Evolutionary conservation across 1,140 invertebrate genomes (phyloP), one percentile per base, ranked within the genome.

Genomic region (Grapholita molesta): DNA sequence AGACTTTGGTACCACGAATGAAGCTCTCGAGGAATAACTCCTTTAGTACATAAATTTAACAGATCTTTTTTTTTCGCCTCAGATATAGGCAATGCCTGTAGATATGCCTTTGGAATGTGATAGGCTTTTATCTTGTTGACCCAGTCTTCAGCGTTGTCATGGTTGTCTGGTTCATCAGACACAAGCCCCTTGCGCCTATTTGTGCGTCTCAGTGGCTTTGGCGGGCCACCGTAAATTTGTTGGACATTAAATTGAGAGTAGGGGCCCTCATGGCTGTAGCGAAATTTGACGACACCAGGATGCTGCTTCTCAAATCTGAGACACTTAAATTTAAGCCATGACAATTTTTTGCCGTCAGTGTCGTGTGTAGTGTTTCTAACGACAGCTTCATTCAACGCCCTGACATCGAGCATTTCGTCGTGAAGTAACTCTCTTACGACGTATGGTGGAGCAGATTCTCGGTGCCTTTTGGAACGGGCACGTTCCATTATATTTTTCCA

Each of bases 311-410:
- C 69, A 57, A 61, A 55, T 38, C 53, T 35, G 11, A 70, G 21
- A 42, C 69, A 70, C 38, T 70, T 70, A n/a, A 70, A 48, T 55
- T 70, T 70, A 11, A 70, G 66, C 69, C 69, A 70, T 25, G 21
- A 28, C 35, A 70, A 24, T 52, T 61, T 67, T 3, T 70, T 70
- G 12, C 69, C 69, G 9, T 70, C 66, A 23, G 55, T 57, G 28
- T 66, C 64, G 23, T 64, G 61, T 24, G 15, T 70, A 11, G 15
- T 55, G 53, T 70, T 70, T 55, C 61, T 66, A 18, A 67, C 30
- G 15, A 67, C 57, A 6, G 23, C 55, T 64, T 64, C 24, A 38
- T 32, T 67, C 28, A 70, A 35, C 15, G 33, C 64, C 28, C 30
- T 70, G 6, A 67, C 53, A 25, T 70, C 69, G 18, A 70, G 18